A percentile compares a stretch with the other conserved stretches of the same genome.
These are phyloP conservation scores for Antitype chi DNA, from an alignment of 2,888 invertebrate species.

Conservation along the genomic window DNA sequence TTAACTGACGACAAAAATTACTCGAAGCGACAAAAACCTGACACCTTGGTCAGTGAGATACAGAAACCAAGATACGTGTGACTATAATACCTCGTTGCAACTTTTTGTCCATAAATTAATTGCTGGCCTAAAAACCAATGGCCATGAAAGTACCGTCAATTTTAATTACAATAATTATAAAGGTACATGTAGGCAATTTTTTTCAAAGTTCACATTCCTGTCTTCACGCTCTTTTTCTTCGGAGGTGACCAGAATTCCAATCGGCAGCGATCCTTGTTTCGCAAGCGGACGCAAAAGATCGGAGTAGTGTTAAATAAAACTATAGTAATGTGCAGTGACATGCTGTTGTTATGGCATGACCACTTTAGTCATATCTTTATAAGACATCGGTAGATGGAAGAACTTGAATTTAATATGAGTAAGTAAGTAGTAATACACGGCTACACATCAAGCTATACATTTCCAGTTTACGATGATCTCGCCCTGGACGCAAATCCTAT, in stretches of 20 bases:
- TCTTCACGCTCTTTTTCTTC: conserved; percentile 46
- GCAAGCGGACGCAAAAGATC: conserved; percentile 13
- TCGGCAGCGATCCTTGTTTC: conserved; percentile 37
- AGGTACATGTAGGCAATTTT: conserved; percentile 27
- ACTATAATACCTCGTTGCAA: conserved; percentile 55
- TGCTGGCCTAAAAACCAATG: conserved; percentile 49
- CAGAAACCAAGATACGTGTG: conserved; percentile 58
- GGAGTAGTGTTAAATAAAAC: conserved; percentile 15
- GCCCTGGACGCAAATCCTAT: too few relatives aligned
- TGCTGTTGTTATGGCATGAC: background rate
- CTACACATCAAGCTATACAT: too few relatives aligned
- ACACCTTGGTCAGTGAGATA: conserved; percentile 42
- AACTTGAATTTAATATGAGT: background rate
- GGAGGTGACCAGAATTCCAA: conserved; percentile 47
- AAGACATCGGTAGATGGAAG: background rate
- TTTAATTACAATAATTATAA: conserved; percentile 58
- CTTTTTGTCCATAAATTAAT: conserved; percentile 56
- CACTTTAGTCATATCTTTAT: background rate
- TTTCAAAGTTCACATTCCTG: conserved; percentile 52
- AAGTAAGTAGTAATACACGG: too few relatives aligned
- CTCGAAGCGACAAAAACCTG: conserved; percentile 48
- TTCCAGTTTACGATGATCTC: too few relatives aligned
- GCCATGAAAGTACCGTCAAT: conserved; percentile 48
- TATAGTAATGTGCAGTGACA: conserved; percentile 8
- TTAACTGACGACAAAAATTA: conserved; percentile 34